Evolutionary conservation across 2,797 vertebrate genomes (phyloP), one percentile per base, ranked within the genome.

Genomic region (Scomberomorus guttatus): DNA sequence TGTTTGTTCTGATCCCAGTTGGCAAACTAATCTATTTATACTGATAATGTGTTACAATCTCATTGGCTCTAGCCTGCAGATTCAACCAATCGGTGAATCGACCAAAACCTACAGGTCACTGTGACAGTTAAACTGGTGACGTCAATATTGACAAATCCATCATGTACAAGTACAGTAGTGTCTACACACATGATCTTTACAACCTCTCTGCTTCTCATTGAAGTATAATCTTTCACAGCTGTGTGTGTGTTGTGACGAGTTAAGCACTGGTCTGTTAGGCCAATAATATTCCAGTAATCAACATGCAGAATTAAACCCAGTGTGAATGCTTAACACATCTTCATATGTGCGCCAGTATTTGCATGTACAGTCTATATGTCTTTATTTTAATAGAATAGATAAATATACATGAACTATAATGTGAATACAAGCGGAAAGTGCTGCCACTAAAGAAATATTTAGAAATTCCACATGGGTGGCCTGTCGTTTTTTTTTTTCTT

Each of bases 111-210:
- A 11, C 54, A 79, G 81, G 85, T 90, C 83, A 90, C 9, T 62
- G 64, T 85, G 80, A 86, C 83, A 76, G n/a, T n/a, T n/a, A n/a
- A n/a, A 66, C 62, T 54, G 25, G 68, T 59, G 25, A 51, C 55
- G 83, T 79, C 77, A 87, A 76, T 90, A 88, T 89, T 91, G 85
- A 92, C 82, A 69, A 65, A 81, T 63, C 42, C 24, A 60, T 61
- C 54, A 50, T 3, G 37, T 18, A 52, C 55, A 63, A 39, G 37
- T 81, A 48, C 27, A 6, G 27, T 56, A 52, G 29, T 32, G 17
- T 63, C n/a, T 17, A 7, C 2, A 27, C 3, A 46, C 4, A 5
- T 13, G n/a, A 42, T 22, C 7, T 14, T 52, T 58, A 7, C 2
- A 66, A 22, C 29, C 42, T 24, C 6, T 37, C 32, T 34, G 56